Evolutionary conservation across 2,797 vertebrate species (phyloP).

Genomic region (Sebastiscus tertius): DNA sequence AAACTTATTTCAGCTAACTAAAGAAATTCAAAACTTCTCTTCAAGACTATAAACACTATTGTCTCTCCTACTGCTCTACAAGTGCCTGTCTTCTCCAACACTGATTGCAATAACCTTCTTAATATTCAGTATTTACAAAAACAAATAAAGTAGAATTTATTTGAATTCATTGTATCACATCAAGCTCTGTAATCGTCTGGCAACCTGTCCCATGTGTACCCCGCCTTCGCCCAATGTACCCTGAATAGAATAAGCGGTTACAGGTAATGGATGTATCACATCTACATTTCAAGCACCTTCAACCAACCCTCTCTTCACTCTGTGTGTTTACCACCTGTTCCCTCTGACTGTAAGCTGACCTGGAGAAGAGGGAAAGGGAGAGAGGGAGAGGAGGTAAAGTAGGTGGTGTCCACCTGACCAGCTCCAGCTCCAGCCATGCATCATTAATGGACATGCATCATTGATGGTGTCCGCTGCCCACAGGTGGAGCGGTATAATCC

Average conservation of each 20-base stretch:
- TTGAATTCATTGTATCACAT: neutral
- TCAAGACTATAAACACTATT: too few relatives aligned
- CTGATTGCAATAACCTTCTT: too few relatives aligned
- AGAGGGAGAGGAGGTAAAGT: conserved; percentile 25
- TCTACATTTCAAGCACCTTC: neutral
- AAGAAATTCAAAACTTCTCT: too few relatives aligned
- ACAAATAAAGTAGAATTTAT: neutral
- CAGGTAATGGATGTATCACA: too few relatives aligned
- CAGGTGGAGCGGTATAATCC: conserved; percentile 36
- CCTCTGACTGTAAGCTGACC: conserved; percentile 69
- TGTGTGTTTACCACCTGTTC: conserved; percentile 42
- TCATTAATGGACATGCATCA: conserved; percentile 81
- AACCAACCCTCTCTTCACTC: neutral
- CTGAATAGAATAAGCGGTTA: too few relatives aligned
- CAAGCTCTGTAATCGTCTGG: too few relatives aligned
- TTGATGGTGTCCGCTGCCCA: conserved; percentile 69
- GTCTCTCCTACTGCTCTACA: too few relatives aligned
- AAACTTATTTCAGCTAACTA: too few relatives aligned
- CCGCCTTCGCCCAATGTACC: too few relatives aligned
- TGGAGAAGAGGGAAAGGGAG: conserved; percentile 44
- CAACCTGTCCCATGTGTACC: too few relatives aligned
- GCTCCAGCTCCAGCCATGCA: conserved; percentile 59
- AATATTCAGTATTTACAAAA: too few relatives aligned
- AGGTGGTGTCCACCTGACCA: conserved; percentile 67
- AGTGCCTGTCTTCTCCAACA: too few relatives aligned